Percentiles rank a stretch among this genome's conserved stretches.
These are phyloP conservation scores for Malthinus seriepunctatus DNA, from an alignment of 2,888 invertebrate species.

Conservation along the genomic window DNA sequence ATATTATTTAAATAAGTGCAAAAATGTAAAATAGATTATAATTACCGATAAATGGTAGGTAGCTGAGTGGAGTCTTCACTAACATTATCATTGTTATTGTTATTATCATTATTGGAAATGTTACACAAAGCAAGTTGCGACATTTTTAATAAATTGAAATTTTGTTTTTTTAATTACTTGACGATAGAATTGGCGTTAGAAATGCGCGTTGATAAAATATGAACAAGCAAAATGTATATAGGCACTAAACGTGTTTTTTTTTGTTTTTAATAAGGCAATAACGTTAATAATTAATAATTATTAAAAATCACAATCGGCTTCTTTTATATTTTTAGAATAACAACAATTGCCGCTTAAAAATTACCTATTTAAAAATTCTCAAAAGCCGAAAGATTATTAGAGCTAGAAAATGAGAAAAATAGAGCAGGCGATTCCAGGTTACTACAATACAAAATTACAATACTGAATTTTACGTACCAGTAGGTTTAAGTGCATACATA, in stretches of 20 bases:
- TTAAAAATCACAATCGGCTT: constrained; percentile 22
- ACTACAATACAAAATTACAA: constrained; percentile 3
- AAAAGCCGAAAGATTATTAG: constrained; percentile 1
- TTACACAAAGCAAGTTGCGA: constrained; percentile 76
- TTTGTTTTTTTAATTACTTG: constrained; percentile 3
- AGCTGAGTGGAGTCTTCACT: constrained; percentile 86
- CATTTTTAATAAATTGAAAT: constrained; percentile 56
- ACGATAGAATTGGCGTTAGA: constrained; percentile 5
- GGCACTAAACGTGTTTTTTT: constrained; percentile 25
- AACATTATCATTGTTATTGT: constrained; percentile 75
- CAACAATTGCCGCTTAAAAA: constrained; percentile 2
- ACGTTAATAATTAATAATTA: constrained; percentile 21
- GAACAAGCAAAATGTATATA: constrained; percentile 16
- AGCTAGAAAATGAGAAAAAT: constrained; percentile 1
- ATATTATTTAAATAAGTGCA: neutral
- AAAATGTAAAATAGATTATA: constrained; percentile 26
- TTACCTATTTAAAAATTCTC: constrained; percentile 1
- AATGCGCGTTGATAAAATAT: constrained; percentile 9
- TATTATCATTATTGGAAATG: constrained; percentile 61
- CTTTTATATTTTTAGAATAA: neutral
- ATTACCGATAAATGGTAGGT: constrained; percentile 87
- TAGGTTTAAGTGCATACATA: constrained; percentile 8
- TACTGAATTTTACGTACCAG: constrained; percentile 7
- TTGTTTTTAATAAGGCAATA: constrained; percentile 9
- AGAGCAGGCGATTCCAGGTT: constrained; percentile 2